phyloP scores from a whole-genome alignment of 1,140 invertebrate genomes.

The Cyclina sinensis region DNA sequence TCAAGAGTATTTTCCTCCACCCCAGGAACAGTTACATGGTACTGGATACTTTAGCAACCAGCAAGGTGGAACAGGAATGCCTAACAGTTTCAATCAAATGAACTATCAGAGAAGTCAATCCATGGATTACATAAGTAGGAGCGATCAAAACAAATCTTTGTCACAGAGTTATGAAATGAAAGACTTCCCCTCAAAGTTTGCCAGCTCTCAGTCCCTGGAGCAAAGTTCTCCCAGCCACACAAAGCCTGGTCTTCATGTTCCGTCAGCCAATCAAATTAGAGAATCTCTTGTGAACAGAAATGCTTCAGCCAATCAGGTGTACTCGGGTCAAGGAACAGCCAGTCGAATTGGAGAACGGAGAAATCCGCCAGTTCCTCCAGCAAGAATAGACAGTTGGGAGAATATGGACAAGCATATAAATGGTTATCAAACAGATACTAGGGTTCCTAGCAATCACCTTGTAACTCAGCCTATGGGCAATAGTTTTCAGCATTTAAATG shows the following conservation, averaged over 20 bases:
- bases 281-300: slow-evolving; percentile 22
- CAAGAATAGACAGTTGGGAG: slow-evolving; percentile 63
- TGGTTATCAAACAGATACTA: neutral
- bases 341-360: slow-evolving; percentile 17
- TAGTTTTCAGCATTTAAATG: neutral
- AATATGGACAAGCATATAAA: slow-evolving; percentile 58
- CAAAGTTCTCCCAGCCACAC: slow-evolving; percentile 7
- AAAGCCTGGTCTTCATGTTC: neutral
- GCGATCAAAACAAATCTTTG: slow-evolving; percentile 10
- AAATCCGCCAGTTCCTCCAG: slow-evolving; percentile 51
- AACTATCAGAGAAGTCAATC: slow-evolving; percentile 42
- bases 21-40: neutral
- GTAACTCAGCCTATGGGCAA: neutral
- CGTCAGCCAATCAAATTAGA: slow-evolving; percentile 29
- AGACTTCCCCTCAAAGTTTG: slow-evolving; percentile 48
- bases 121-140: slow-evolving; percentile 34
- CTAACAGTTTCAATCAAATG: slow-evolving; percentile 22
- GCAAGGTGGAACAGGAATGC: neutral
- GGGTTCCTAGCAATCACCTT: neutral
- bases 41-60: neutral
- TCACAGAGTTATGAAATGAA: slow-evolving; percentile 52
- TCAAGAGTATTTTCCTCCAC: slow-evolving; percentile 38
- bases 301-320: slow-evolving; percentile 31
- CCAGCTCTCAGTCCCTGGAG: slow-evolving; percentile 9
- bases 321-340: slow-evolving; percentile 11